A percentile compares a stretch with the other conserved stretches of the same genome.
These are phyloP conservation scores for Garra rufa DNA, from an alignment of 2,113 vertebrate genomes.

Conservation along the genomic window DNA sequence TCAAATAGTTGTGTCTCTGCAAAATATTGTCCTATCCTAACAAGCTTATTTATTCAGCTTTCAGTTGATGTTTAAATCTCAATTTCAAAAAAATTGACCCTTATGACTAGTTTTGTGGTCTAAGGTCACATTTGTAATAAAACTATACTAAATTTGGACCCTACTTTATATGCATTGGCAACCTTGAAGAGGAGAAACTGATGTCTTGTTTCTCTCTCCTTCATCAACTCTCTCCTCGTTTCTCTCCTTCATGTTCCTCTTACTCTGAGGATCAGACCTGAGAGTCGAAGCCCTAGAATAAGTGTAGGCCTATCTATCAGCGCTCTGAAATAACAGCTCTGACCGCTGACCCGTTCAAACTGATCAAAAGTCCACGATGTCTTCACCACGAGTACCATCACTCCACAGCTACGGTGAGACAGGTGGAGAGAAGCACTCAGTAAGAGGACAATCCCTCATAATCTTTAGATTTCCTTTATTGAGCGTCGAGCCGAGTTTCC, in stretches of 20 bases:
- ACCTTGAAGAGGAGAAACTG: background rate
- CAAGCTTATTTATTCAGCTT: no score
- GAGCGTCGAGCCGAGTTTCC: slow-evolving; percentile 39
- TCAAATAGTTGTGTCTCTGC: no score
- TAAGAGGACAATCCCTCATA: slow-evolving; percentile 39
- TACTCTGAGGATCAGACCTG: background rate
- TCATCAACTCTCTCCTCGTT: background rate
- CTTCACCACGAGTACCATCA: slow-evolving; percentile 16
- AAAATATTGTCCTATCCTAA: no score
- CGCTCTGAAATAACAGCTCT: slow-evolving; percentile 4
- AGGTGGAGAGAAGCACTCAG: slow-evolving; percentile 3
- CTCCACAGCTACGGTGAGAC: background rate
- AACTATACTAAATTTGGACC: background rate
- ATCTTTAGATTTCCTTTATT: slow-evolving; percentile 43
- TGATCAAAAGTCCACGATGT: slow-evolving; percentile 27
- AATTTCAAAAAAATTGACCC: no score
- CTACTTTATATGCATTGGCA: background rate
- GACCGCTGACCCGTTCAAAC: background rate
- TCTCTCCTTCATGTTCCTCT: slow-evolving; percentile 1
- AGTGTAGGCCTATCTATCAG: slow-evolving; percentile 10
- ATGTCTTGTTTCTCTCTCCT: background rate
- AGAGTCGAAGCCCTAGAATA: background rate
- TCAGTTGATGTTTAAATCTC: no score
- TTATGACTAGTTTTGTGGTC: no score
- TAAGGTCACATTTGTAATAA: no score